Percentiles rank a stretch among this genome's conserved stretches.
phyloP scores from a whole-genome alignment of 2,888 invertebrate species.

The Aspidiotus rigidus region DNA sequence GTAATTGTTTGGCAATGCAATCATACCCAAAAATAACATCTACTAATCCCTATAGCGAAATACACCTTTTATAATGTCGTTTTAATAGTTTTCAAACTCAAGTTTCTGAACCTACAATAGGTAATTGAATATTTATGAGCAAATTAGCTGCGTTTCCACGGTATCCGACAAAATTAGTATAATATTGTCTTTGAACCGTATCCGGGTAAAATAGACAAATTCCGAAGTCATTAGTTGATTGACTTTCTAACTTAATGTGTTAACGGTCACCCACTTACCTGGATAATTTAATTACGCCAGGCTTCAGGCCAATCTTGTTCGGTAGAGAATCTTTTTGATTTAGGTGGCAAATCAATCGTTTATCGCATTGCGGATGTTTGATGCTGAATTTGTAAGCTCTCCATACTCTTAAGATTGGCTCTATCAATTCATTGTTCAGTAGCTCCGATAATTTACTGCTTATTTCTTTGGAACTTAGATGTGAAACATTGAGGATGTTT shows the following conservation, averaged over 20 bases:
- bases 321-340: conserved; percentile 52
- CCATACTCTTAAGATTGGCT: conserved; percentile 71
- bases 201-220: neutral
- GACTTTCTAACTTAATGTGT: neutral
- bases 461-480: conserved; percentile 59
- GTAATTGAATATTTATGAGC: too few species aligned
- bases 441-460: conserved; percentile 68
- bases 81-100: too few species aligned
- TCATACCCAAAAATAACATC: too few species aligned
- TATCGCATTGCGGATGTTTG: conserved; percentile 61
- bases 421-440: conserved; percentile 71
- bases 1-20: too few species aligned
- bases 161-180: too few species aligned
- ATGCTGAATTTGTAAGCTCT: conserved; percentile 66
- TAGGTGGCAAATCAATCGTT: conserved; percentile 67
- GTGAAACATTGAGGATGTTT: conserved; percentile 52
- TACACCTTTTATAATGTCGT: too few species aligned
- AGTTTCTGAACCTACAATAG: too few species aligned
- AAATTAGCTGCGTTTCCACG: too few species aligned
- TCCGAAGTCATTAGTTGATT: neutral
- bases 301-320: conserved; percentile 59
- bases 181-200: neutral
- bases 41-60: too few species aligned
- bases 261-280: conserved; percentile 39
- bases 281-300: conserved; percentile 59